Evolutionary conservation across 2,888 invertebrate genomes (phyloP), one percentile per base, ranked within the genome.

Genomic region (Drosophila paranaensis): DNA sequence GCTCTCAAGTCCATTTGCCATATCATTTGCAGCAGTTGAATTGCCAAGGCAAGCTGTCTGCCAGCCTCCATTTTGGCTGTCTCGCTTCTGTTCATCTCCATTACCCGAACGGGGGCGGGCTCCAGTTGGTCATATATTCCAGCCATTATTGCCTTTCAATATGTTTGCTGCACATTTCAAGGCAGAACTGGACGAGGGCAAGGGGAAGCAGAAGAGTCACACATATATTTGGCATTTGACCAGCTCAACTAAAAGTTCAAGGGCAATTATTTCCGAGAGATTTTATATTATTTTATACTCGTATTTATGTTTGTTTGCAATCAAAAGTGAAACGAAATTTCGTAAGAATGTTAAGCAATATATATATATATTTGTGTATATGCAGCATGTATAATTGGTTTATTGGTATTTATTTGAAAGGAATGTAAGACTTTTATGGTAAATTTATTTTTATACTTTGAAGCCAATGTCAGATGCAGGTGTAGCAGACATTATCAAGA

Each of bases 201-300:
- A 16, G n/a, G 27, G 35, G 2, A 25, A 20, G 40, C 16, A 42
- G 45, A 51, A 58, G 57, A 51, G 35, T 53, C 40, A 16, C 39
- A 51, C 37, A 64, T 40, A 43, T 53, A 57, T 64, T 82, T 82
- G 86, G 69, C 81, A 74, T 79, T 83, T 82, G 53, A 62, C 58
- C 71, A 84, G 60, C 39, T 55, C 30, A 39, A 11, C 55, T 74
- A 2, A n/a, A 76, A 87, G 88, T 89, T 85, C 89, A 85, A 89
- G 89, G 85, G 68, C 82, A 77, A 74, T 89, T 80, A 75, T 45
- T 42, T 30, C 51, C 37, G 42, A 61, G 9, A 40, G 25, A 14
- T 33, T 53, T 20, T 50, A 35, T 35, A 20, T 2, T 20, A 20
- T 20, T 20, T 20, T 20, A 20, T 20, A 20, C 20, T 20, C 20